These are phyloP conservation scores for Anthoscopus minutus DNA, from an alignment of 2,113 vertebrate genomes.

Conservation along the genomic window DNA sequence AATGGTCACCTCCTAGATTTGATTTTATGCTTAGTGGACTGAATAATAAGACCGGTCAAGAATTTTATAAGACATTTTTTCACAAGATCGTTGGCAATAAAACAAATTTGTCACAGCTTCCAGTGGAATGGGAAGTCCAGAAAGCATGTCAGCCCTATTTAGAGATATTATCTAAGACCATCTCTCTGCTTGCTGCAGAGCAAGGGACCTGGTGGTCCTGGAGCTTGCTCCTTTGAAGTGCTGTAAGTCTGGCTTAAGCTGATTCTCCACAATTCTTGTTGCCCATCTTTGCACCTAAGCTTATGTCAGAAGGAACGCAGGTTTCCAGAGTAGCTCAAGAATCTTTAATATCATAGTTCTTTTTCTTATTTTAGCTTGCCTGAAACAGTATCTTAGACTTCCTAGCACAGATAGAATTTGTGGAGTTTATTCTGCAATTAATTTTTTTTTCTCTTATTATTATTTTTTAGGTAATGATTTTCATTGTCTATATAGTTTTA, in stretches of 20 bases:
- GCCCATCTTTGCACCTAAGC: not conserved
- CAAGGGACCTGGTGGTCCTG: not conserved
- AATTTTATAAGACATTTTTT: not conserved
- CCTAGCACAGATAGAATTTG: not conserved
- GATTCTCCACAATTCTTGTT: not conserved
- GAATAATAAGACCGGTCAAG: conserved; percentile 9
- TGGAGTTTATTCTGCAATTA: not conserved
- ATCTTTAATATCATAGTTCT: too few species aligned
- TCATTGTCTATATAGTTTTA: not conserved
- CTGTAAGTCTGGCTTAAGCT: not conserved
- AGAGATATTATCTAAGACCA: not conserved
- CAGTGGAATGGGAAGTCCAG: not conserved
- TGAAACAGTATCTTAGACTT: not conserved
- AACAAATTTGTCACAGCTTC: not conserved
- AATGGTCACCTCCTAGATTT: not conserved
- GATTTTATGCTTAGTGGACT: conserved; percentile 37
- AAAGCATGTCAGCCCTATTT: not conserved
- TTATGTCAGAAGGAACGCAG: not conserved
- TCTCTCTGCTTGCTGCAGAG: not conserved
- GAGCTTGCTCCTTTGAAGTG: not conserved
- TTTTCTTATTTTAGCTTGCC: not conserved
- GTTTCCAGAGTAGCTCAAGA: too few species aligned
- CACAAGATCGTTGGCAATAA: not conserved
- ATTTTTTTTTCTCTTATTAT: not conserved
- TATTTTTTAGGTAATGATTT: not conserved